Percentiles rank a stretch among this genome's conserved stretches.
These are phyloP conservation scores for Cephus cinctus DNA, from an alignment of 1,140 invertebrate genomes.

Conservation along the genomic window DNA sequence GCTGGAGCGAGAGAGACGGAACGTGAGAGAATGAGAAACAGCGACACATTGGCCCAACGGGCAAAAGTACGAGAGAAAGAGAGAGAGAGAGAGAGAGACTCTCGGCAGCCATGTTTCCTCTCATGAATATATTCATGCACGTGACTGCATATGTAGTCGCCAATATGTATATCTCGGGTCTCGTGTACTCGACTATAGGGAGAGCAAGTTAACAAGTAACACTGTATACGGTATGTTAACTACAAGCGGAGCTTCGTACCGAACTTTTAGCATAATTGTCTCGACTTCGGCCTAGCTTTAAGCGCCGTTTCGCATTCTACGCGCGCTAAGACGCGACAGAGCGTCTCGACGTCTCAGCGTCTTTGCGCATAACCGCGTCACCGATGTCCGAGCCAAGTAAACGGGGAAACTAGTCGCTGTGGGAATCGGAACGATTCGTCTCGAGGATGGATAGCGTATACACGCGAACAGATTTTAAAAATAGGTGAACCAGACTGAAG, in stretches of 20 bases:
- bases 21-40: not conserved
- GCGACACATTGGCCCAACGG: too few relatives aligned
- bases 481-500: too few relatives aligned
- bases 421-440: not conserved
- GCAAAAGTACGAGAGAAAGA: conserved; percentile 1
- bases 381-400: too few relatives aligned
- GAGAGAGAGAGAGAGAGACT: conserved; percentile 7
- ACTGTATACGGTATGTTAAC: conserved; percentile 12
- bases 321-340: not conserved
- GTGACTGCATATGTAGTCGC: conserved; percentile 13
- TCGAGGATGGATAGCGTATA: too few relatives aligned
- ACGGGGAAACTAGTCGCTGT: not conserved
- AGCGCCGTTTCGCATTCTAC: conserved; percentile 2
- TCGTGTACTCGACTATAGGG: not conserved
- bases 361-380: not conserved
- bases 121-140: conserved; percentile 29
- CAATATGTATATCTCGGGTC: not conserved
- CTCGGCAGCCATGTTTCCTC: conserved; percentile 23
- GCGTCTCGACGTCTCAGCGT: not conserved
- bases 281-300: not conserved
- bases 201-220: conserved; percentile 21
- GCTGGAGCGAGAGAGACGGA: not conserved
- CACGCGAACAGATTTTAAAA: too few relatives aligned
- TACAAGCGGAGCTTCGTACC: not conserved
- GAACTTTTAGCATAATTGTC: conserved; percentile 7